Evolutionary conservation across 2,113 vertebrate genomes (phyloP).

Genomic region (Tetraodon nigroviridis): DNA sequence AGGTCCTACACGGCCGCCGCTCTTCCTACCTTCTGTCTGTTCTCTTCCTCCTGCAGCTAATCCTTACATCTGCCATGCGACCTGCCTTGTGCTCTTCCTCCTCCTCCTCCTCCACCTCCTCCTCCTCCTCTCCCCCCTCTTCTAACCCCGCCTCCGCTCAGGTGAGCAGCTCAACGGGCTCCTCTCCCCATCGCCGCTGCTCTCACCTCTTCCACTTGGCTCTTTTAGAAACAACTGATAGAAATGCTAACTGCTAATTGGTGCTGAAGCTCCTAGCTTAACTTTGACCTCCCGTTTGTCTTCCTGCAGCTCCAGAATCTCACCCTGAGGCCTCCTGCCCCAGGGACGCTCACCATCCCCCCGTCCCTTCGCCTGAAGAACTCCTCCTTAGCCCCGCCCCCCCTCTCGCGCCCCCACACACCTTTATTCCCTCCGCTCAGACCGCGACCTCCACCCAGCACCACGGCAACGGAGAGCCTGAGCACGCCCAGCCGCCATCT

Average conservation of each 20-base stretch:
- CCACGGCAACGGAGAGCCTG: constrained; percentile 45
- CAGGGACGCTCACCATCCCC: constrained; percentile 67
- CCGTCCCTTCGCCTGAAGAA: constrained; percentile 67
- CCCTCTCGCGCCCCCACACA: constrained; percentile 48
- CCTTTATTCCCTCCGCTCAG: constrained; percentile 68
- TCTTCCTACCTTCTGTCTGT: constrained; percentile 19
- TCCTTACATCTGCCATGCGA: constrained; percentile 75
- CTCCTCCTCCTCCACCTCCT: constrained; percentile 53
- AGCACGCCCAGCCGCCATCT: constrained; percentile 59
- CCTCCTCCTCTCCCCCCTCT: constrained; percentile 46
- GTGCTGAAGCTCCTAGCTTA: too few species aligned
- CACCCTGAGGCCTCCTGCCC: constrained; percentile 66
- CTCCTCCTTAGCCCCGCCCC: constrained; percentile 44
- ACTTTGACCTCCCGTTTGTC: background rate
- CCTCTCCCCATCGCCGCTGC: background rate
- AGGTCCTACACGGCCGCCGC: constrained; percentile 5
- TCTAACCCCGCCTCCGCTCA: constrained; percentile 67
- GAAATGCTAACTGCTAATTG: background rate
- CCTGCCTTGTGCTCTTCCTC: constrained; percentile 59
- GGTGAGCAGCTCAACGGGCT: constrained; percentile 58
- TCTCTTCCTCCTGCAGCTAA: constrained; percentile 60
- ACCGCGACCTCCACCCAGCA: constrained; percentile 54
- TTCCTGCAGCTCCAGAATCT: constrained; percentile 66
- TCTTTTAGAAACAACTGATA: background rate
- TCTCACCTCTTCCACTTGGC: too few species aligned